Evolutionary conservation across 1,140 invertebrate species (phyloP), one percentile per base, ranked within the genome.

Genomic region (Zaprionus gabonicus): DNA sequence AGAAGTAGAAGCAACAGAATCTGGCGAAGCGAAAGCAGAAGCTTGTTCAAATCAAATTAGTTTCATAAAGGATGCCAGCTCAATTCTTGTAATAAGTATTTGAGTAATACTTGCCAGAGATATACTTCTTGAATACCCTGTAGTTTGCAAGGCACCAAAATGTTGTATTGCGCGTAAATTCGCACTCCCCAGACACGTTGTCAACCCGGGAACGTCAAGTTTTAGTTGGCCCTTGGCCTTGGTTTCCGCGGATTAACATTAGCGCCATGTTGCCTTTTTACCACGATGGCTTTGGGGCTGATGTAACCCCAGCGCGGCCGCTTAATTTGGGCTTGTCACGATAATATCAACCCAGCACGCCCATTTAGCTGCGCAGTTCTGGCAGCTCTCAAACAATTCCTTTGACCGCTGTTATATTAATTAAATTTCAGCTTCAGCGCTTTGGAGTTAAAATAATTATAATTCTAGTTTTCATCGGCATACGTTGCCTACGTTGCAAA

Each of bases 251-350:
- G 46, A 25, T 25, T 51, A 51, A 51, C 20, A 53, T 68, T 62
- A 12, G 27, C 51, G 28, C 20, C 20, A 27, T 44, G 27, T 74
- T 58, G 17, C 17, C 36, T 5, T 12, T 36, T 12, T 36, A 36
- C 49, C 27, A 44, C 60, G 38, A 34, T 34, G 17, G 57, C 58
- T 27, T 38, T 31, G 27, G 63, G 36, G 64, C 70, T 87, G 84
- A 87, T 87, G 84, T 87, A 87, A 87, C 71, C 84, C 75, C 68
- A 66, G 53, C n/a, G 78, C 59, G 62, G 76, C 60, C 62, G 66
- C 79, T 91, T 90, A 82, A 91, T 90, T 90, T 90, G 82, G 79
- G 82, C 73, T 90, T 90, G 85, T 90, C 85, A 90, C 85, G 85
- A 85, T 85, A 91, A 66, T 71, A 90, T 91, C 79, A 57, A 53